A percentile compares a stretch with the other conserved stretches of the same genome.
phyloP scores from a whole-genome alignment of 2,797 vertebrate genomes.

The Argyrosomus regius region DNA sequence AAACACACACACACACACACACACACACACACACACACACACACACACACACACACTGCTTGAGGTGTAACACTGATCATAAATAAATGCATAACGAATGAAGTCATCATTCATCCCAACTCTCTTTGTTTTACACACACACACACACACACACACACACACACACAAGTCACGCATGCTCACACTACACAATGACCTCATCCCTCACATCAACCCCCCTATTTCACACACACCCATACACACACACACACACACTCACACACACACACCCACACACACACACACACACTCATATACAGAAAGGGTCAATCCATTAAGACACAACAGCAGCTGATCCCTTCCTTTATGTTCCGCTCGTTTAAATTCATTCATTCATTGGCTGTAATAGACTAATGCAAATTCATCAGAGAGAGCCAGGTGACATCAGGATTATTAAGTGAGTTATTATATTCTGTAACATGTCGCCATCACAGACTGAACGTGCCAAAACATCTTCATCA shows the following conservation, averaged over 20 bases:
- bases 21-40: too few relatives aligned
- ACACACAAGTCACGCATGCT: conserved; percentile 78
- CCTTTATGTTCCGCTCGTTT: conserved; percentile 62
- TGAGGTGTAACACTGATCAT: conserved; percentile 60
- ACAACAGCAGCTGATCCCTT: conserved; percentile 73
- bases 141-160: conserved; percentile 30
- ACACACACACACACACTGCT: conserved; percentile 6
- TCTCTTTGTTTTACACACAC: conserved; percentile 65
- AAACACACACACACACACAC: conserved; percentile 15
- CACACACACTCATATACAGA: conserved; percentile 30
- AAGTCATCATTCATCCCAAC: conserved; percentile 74
- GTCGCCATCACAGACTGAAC: conserved; percentile 21
- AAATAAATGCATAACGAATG: conserved; percentile 77
- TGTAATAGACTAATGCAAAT: conserved; percentile 52
- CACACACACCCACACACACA: conserved; percentile 42
- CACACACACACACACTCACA: conserved; percentile 20
- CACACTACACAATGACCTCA: conserved; percentile 84
- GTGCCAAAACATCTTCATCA: conserved; percentile 19
- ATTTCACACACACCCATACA: conserved; percentile 43
- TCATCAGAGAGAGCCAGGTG: conserved; percentile 49
- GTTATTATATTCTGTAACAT: conserved; percentile 32
- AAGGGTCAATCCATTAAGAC: conserved; percentile 74
- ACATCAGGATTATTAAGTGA: conserved; percentile 57
- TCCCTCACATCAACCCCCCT: conserved; percentile 67
- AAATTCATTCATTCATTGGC: conserved; percentile 55